phyloP scores from a whole-genome alignment of 2,797 vertebrate species.

The Hoplostethus mediterraneus region DNA sequence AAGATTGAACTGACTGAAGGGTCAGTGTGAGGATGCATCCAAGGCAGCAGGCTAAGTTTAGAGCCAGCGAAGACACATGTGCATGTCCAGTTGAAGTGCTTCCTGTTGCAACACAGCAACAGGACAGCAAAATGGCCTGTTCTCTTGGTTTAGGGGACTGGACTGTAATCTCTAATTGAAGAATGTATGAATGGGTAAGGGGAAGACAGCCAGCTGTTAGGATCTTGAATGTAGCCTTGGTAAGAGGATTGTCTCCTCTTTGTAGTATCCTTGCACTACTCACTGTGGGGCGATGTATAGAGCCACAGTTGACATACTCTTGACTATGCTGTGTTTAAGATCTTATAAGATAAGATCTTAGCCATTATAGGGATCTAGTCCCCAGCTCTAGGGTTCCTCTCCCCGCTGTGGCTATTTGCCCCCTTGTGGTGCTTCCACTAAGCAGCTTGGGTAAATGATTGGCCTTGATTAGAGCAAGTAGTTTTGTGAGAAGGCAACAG shows the following conservation, averaged over 20 bases:
- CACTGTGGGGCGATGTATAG: slow-evolving; percentile 40
- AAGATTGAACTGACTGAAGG: slow-evolving; percentile 69
- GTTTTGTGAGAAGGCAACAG: background rate
- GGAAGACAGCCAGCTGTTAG: slow-evolving; percentile 31
- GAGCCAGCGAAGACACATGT: slow-evolving; percentile 41
- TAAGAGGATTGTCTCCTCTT: slow-evolving; percentile 74
- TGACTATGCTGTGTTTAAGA: slow-evolving; percentile 54
- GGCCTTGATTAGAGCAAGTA: slow-evolving; percentile 5
- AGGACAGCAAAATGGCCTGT: slow-evolving; percentile 1
- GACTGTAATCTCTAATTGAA: slow-evolving; percentile 27
- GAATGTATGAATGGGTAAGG: slow-evolving; percentile 35
- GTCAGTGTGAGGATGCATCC: slow-evolving; percentile 40
- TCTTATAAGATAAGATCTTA: slow-evolving; percentile 55
- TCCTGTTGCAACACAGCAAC: slow-evolving; percentile 27
- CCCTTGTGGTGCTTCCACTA: slow-evolving; percentile 7
- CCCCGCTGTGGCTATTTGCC: slow-evolving; percentile 20
- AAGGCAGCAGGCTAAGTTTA: slow-evolving; percentile 30
- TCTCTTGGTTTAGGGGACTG: slow-evolving; percentile 8
- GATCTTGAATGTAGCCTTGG: slow-evolving; percentile 27
- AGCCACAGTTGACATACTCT: slow-evolving; percentile 32
- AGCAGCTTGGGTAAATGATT: slow-evolving; percentile 41
- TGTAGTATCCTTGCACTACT: slow-evolving; percentile 46
- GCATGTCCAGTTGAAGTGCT: slow-evolving; percentile 26
- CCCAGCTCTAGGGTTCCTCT: slow-evolving; percentile 46
- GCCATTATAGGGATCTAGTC: slow-evolving; percentile 41